Percentiles rank a stretch among this genome's conserved stretches.
Evolutionary conservation across 2,113 vertebrate genomes (phyloP).

Genomic region (Cricetomys ansorgei): DNA sequence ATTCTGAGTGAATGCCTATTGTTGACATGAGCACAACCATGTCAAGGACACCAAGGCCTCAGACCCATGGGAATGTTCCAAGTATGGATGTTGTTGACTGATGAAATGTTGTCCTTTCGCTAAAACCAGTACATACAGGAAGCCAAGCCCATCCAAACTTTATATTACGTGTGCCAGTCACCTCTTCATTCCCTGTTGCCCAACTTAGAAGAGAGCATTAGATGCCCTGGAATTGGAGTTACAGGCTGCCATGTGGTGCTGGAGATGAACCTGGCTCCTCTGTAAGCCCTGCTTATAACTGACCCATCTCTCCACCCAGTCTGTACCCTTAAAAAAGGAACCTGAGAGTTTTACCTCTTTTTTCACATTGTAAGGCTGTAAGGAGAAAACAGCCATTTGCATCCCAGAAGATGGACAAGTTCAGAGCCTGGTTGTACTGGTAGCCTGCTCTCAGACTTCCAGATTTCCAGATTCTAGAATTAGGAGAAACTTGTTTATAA

Average conservation of each 20-base stretch:
- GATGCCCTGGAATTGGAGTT: background rate
- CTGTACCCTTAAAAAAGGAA: background rate
- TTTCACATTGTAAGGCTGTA: background rate
- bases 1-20: background rate
- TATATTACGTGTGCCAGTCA: background rate
- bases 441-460: background rate
- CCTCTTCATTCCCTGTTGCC: background rate
- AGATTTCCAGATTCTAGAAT: background rate
- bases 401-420: background rate
- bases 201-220: background rate
- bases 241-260: background rate
- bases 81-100: background rate
- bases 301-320: background rate
- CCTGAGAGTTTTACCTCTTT: background rate
- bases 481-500: background rate
- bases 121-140: background rate
- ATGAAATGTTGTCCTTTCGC: background rate
- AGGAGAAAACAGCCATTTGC: background rate
- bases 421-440: background rate
- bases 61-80: background rate
- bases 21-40: background rate
- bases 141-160: background rate
- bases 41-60: background rate
- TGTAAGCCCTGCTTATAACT: background rate
- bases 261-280: background rate